Evolutionary conservation across 2,797 vertebrate genomes (phyloP).

Genomic region (Mustela erminea): DNA sequence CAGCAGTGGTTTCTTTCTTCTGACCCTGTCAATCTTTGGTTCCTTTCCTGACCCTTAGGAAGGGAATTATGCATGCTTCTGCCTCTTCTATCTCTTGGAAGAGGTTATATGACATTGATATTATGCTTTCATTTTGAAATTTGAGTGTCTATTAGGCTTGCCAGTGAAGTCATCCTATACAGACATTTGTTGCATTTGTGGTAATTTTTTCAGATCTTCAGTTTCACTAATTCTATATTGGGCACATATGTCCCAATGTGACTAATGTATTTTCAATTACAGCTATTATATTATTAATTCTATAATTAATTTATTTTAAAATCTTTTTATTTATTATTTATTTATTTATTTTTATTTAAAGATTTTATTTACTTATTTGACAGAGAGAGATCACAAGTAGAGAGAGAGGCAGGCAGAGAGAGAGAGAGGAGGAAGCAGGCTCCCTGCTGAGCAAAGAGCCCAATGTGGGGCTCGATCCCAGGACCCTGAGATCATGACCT

Average conservation of each 20-base stretch:
- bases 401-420: too few relatives aligned
- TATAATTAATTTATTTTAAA: background rate
- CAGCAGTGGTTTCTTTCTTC: background rate
- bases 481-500: too few relatives aligned
- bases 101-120: background rate
- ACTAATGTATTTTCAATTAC: background rate
- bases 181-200: background rate
- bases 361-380: too few relatives aligned
- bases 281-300: background rate
- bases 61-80: background rate
- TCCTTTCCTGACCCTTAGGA: background rate
- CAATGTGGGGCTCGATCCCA: too few relatives aligned
- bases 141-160: background rate
- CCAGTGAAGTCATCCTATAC: background rate
- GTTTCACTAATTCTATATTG: background rate
- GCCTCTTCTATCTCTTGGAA: background rate
- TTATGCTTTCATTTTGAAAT: background rate
- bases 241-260: background rate
- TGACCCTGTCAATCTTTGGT: background rate
- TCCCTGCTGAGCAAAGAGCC: too few relatives aligned
- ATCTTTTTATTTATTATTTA: too few relatives aligned
- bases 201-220: background rate
- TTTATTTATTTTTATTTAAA: too few relatives aligned
- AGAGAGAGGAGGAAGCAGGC: too few relatives aligned
- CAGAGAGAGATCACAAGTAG: too few relatives aligned